Base-by-base conservation (phyloP, 2,888 invertebrate species). In the Platycheirus rosarum region DNA sequence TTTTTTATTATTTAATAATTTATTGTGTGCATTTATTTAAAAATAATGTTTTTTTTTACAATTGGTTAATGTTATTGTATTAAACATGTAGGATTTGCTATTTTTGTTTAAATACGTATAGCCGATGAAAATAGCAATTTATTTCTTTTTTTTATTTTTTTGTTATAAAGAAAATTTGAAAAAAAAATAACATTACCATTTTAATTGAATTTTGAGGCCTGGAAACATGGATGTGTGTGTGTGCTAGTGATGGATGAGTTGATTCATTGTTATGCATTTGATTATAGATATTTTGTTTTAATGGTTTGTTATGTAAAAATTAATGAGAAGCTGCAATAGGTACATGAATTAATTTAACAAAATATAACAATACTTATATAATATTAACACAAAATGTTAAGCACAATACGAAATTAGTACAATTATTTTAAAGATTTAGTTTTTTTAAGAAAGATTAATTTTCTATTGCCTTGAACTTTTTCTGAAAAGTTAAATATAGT, bases 211-310 rank as follows among this genome's bases (percentile, higher is more conserved):
- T 80, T 80, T 65, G 66, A 60, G 69, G 80, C 76, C 80, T 76
- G 80, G 80, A 80, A 80, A 80, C 80, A 71, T 80, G 70, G 80
- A 66, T 65, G 76, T 76, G 76, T 65, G 76, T 76, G 76, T 76
- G 70, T 76, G 76, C 76, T 76, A 76, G 80, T 80, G 80, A 80
- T 76, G 76, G 70, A 80, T 80, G 80, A 80, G 75, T 80, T 75
- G 69, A 66, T 40, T 70, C 40, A 49, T 77, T 74, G 68, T 68
- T 57, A 74, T 79, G 68, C 62, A 68, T 60, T 37, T 60, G 26
- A 40, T 70, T 23, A 53, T 40, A 20, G 29, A 16, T 46, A 62
- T 70, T 76, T 70, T 76, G 37, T 57, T 40, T 69, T 20, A 57
- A 73, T 66, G 57, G 63, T 60, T 74, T 65, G 35, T 37, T 35